Evolutionary conservation across 2,888 invertebrate species (phyloP), one percentile per base, ranked within the genome.

Genomic region (Hetaerina titia): DNA sequence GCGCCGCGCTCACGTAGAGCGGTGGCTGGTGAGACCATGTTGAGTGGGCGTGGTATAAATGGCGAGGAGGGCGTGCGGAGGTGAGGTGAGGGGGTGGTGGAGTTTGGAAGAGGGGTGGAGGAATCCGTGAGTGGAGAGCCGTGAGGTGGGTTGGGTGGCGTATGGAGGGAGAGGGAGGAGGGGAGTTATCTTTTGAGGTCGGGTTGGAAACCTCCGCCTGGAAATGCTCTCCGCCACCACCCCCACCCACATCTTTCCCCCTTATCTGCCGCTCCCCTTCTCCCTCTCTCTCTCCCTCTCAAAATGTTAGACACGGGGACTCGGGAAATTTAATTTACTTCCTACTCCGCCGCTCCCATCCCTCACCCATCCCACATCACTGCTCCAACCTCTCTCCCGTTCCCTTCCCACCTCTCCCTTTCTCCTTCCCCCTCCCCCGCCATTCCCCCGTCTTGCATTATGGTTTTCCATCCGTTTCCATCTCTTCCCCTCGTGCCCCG

Each of bases 281-380:
- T n/a, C 5, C n/a, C 69, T 6, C n/a, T 69, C 15, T 19, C 19
- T 19, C 19, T 64, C 9, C 56, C 88, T 88, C 88, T 88, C 45
- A 56, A 45, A 88, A 88, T 56, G 56, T 88, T 45, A 56, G 45
- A 88, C 45, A 88, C 88, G 45, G 88, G 88, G 88, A 56, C 88
- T 88, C 56, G 88, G 88, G 31, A 88, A 88, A 88, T 88, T 88
- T 88, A 88, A 88, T 88, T 88, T 88, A 88, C 88, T 56, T 45
- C 88, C 88, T 45, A 88, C 88, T 56, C 88, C 45, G 45, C 56
- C 56, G 15, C 45, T 88, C 4, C 88, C 19, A 15, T 88, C 88
- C 22, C 56, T 56, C 56, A 17, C 45, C 69, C n/a, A 19, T n/a
- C 69, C 69, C n/a, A 13, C 69, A 7, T n/a, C n/a, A 7, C 69